Conservation (phyloP, 2,113 vertebrate genomes). For the Lophochroa leadbeateri region DNA sequence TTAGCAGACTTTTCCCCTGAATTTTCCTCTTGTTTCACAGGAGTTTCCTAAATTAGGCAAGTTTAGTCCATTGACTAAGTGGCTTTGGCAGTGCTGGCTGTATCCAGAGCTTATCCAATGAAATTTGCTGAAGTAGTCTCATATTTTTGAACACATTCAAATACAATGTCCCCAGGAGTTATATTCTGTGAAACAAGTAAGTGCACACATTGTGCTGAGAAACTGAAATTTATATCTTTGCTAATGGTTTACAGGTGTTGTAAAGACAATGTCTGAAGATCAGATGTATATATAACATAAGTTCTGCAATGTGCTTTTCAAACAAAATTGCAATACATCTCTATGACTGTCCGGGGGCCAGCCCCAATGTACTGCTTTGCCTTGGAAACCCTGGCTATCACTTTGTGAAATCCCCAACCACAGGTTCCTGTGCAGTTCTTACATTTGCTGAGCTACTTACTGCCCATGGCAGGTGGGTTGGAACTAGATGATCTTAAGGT, state of each 20-base stretch:
- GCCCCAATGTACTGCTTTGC: not conserved
- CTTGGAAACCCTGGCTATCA: not conserved
- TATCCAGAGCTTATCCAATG: not conserved
- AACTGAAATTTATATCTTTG: not conserved
- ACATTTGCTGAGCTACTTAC: not conserved
- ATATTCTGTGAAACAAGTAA: not conserved
- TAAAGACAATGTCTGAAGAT: not conserved
- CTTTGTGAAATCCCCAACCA: not conserved
- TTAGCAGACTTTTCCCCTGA: not conserved
- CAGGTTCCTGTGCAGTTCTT: not conserved
- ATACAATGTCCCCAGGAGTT: not conserved
- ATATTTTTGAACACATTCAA: not conserved
- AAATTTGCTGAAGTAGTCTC: not conserved
- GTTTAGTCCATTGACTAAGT: not conserved
- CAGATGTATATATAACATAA: not conserved
- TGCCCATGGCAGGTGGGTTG: no score
- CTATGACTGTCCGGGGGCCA: not conserved
- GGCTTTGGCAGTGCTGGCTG: not conserved
- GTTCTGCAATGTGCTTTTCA: not conserved
- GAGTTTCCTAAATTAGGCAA: not conserved
- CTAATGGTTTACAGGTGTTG: not conserved
- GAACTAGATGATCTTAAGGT: no score
- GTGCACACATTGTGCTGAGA: not conserved
- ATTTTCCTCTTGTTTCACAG: not conserved
- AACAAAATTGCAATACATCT: not conserved